Percentiles rank a stretch among this genome's conserved stretches.
Evolutionary conservation across 2,888 invertebrate species (phyloP).

Genomic region (Epinotia brunnichana): DNA sequence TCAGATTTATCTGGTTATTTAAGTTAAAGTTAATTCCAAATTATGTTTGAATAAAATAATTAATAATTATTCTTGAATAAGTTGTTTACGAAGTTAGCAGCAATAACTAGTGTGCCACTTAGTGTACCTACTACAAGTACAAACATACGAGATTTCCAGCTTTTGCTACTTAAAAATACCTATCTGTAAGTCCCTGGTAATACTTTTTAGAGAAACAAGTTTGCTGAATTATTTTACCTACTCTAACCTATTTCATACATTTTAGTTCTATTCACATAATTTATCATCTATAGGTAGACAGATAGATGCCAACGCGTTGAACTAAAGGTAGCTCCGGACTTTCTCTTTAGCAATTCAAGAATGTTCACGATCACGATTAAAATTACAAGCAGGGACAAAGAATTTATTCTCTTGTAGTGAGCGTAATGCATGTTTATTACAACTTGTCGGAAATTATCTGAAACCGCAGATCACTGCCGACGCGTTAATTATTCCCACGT

Average conservation of each 20-base stretch:
- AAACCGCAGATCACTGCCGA: conserved; percentile 53
- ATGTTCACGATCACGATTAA: conserved; percentile 47
- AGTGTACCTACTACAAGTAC: too few species aligned
- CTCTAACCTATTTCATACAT: background rate
- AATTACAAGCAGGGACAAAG: conserved; percentile 47
- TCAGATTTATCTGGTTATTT: too few species aligned
- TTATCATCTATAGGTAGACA: conserved; percentile 10
- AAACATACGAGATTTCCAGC: too few species aligned
- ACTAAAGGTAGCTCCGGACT: conserved; percentile 43
- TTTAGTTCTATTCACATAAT: background rate
- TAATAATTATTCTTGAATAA: too few species aligned
- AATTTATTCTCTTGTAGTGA: conserved; percentile 53
- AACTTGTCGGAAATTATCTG: conserved; percentile 53
- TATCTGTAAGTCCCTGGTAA: too few species aligned
- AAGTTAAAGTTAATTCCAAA: too few species aligned
- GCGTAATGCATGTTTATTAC: conserved; percentile 51
- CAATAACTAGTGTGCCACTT: too few species aligned
- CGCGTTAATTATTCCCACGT: conserved; percentile 39
- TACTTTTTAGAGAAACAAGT: too few species aligned
- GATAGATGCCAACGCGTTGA: conserved; percentile 30
- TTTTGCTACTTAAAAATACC: too few species aligned
- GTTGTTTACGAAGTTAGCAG: too few species aligned
- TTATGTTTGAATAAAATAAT: too few species aligned
- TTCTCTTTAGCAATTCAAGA: conserved; percentile 46
- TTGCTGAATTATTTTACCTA: background rate